Evolutionary conservation across 1,140 invertebrate genomes (phyloP), one percentile per base, ranked within the genome.

Genomic region (Rhagoletis zephyria): DNA sequence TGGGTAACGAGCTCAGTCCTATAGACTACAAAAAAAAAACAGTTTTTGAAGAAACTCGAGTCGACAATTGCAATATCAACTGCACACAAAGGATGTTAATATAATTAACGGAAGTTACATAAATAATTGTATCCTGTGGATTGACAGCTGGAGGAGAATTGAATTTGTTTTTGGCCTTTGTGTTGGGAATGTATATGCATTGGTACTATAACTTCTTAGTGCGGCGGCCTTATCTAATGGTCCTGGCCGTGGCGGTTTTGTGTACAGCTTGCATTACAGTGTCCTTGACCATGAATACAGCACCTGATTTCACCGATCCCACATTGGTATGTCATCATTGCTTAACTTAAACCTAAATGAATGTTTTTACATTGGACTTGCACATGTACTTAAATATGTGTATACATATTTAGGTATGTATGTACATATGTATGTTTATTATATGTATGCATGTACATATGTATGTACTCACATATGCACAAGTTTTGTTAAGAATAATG

Each of bases 241-340:
- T 97, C 87, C 92, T 95, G 63, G 93, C 94, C 60, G 95, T 97
- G 85, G 94, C 95, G 89, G 94, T 95, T 74, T 94, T 96, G 87
- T 96, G 95, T 67, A 94, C 94, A 40, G 94, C 95, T 70, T 96
- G 96, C 90, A 94, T 97, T 16, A 94, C 97, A 64, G 94, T 97
- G 77, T 95, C 96, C 30, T 91, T 97, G 30, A 94, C 95, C 70
- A 94, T 95, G 7, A 95, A 95, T 90, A 94, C 95, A 48, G 92
- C 96, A 77, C 96, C 96, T 19, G 95, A 96, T 92, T 97, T 97
- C 92, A 95, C 95, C 67, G 96, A 97, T 91, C 97, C 97, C 42
- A 94, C 96, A 89, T 93, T 96, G 93, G 95, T 95, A 90, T 85
- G 81, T 40, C 30, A n/a, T 19, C 9, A n/a, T 74, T 19, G 40